Conservation (phyloP, 2,797 vertebrate genomes). For the Pelobates cultripes region DNA sequence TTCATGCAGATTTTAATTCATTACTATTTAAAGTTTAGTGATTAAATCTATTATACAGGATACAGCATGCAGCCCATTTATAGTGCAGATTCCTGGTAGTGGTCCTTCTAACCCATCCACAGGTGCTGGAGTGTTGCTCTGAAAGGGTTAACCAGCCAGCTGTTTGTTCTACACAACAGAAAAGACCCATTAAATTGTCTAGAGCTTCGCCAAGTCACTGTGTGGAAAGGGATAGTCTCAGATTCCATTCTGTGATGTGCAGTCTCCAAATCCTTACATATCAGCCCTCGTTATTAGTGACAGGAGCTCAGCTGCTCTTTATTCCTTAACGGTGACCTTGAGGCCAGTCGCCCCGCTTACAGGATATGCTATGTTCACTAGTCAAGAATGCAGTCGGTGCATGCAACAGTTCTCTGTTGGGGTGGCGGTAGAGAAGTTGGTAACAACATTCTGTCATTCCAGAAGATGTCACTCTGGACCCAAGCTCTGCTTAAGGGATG, state of each 20-base stretch:
- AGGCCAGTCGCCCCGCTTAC: neutral
- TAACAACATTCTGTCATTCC: too few relatives aligned
- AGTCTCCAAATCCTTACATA: slow-evolving; percentile 11
- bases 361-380: too few relatives aligned
- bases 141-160: slow-evolving; percentile 28
- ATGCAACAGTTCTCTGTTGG: too few relatives aligned
- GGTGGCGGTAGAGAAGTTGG: too few relatives aligned
- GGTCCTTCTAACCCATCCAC: neutral
- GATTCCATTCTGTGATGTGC: slow-evolving; percentile 21
- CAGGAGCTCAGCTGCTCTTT: neutral
- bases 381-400: too few relatives aligned
- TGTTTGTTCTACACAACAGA: slow-evolving; percentile 29
- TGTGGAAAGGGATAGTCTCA: slow-evolving; percentile 24
- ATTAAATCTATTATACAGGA: too few relatives aligned
- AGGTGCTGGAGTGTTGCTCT: neutral
- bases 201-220: slow-evolving; percentile 43
- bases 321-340: neutral
- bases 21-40: too few relatives aligned
- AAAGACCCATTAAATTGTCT: slow-evolving; percentile 40
- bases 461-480: too few relatives aligned
- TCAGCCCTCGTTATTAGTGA: neutral
- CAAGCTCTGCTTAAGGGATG: too few relatives aligned
- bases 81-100: neutral
- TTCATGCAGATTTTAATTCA: too few relatives aligned
- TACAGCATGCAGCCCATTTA: neutral